Percentiles rank a stretch among this genome's conserved stretches.
phyloP scores from a whole-genome alignment of 1,140 invertebrate genomes.

The Chrysopa pallens region DNA sequence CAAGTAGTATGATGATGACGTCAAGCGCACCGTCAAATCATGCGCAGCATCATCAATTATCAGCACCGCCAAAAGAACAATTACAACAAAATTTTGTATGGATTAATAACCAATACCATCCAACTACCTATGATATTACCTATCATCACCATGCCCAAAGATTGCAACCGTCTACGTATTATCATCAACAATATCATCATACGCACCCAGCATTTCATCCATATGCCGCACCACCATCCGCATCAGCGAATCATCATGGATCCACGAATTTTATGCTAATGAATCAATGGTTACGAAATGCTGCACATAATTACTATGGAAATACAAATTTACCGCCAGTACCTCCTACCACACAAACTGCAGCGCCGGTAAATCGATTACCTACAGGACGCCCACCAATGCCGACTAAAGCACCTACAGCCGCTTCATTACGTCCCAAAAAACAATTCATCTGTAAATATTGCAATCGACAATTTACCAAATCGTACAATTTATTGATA shows the following conservation, averaged over 20 bases:
- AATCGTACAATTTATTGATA: slow-evolving; percentile 90
- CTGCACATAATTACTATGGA: slow-evolving; percentile 34
- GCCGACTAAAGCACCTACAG: slow-evolving; percentile 29
- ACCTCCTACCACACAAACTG: slow-evolving; percentile 24
- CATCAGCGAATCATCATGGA: slow-evolving; percentile 22
- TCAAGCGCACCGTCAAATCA: slow-evolving; percentile 8
- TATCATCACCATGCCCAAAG: background rate
- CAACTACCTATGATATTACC: background rate
- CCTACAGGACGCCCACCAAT: slow-evolving; percentile 28
- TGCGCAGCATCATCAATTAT: slow-evolving; percentile 2
- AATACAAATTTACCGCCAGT: slow-evolving; percentile 17
- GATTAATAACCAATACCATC: background rate
- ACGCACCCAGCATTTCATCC: slow-evolving; percentile 1
- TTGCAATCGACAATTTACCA: slow-evolving; percentile 87
- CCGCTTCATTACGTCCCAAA: slow-evolving; percentile 47
- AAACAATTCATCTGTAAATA: slow-evolving; percentile 94
- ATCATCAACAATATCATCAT: background rate
- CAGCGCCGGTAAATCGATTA: slow-evolving; percentile 18
- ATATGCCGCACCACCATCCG: slow-evolving; percentile 7
- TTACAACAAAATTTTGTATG: background rate
- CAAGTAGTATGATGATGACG: slow-evolving; percentile 20
- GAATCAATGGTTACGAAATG: slow-evolving; percentile 53
- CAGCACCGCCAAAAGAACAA: slow-evolving; percentile 1
- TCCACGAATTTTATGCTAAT: slow-evolving; percentile 31
- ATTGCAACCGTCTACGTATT: background rate